Evolutionary conservation across 92 coral and sea anemone species (phyloP), one percentile per base, ranked within the genome.

Genomic region (Heteractis magnifica): DNA sequence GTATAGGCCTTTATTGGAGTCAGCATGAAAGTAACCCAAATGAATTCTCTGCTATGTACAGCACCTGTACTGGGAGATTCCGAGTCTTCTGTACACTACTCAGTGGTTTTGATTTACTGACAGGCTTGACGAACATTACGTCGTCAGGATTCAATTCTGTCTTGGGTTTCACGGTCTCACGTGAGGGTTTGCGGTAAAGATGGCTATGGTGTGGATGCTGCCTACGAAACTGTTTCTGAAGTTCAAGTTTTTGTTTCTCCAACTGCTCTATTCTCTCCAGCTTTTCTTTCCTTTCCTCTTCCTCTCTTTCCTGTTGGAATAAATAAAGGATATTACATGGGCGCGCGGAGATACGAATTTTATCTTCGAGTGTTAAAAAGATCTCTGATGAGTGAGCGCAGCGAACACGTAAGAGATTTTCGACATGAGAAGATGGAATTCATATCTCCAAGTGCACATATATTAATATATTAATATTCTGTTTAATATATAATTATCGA

Each of bases 211-310:
- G 83, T 16, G 92, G 88, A 21, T 81, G 82, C 64, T 77, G 81
- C 34, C 77, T 84, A 23, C 44, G 86, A 55, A 77, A 77, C 79
- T 91, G 87, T 53, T 79, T 77, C 71, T 87, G 87, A 0, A 88
- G 79, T 56, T 88, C 92, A 60, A 72, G 85, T 79, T 78, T 91
- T 80, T 91, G 94, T 44, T 79, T 84, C n/a, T 88, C 88, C 53
- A 91, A 82, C 62, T 75, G 85, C 58, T 79, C 83, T 73, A 86
- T 72, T 51, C 82, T 87, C 81, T 85, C 90, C 55, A 76, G 82
- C 56, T 87, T 85, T 71, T 81, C 79, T n/a, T 84, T 86, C 44
- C 84, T 87, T 71, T 82, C 83, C 60, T 86, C 88, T 26, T 91
- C 89, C 51, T 88, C 94, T 85, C 72, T 88, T 49, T 81, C 94